Conservation (phyloP, 2,797 vertebrate genomes). For the Lates japonicus region DNA sequence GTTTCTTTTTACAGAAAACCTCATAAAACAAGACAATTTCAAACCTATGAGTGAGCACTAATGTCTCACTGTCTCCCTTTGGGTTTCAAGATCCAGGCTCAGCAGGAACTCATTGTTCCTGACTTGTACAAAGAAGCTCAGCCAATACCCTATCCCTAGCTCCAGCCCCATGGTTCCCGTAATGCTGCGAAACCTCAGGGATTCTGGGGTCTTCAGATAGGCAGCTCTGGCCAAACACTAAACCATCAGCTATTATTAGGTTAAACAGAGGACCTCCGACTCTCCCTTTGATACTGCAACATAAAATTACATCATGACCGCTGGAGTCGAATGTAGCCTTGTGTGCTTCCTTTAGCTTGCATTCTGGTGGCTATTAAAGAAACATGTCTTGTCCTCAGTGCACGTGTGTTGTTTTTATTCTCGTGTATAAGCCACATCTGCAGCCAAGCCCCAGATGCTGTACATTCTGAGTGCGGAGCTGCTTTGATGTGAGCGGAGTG, state of each 20-base stretch:
- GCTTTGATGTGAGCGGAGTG: conserved; percentile 71
- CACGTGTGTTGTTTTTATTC: conserved; percentile 49
- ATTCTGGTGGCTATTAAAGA: conserved; percentile 49
- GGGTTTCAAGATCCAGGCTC: conserved; percentile 51
- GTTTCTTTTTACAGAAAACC: conserved; percentile 12
- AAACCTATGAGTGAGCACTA: conserved; percentile 3
- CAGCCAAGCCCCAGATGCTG: conserved; percentile 56
- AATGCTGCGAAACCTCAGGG: conserved; percentile 50
- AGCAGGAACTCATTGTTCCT: conserved; percentile 73
- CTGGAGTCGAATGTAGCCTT: conserved; percentile 17
- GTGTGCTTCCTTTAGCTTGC: conserved; percentile 14
- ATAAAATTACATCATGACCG: conserved; percentile 38
- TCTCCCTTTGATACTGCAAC: conserved; percentile 40
- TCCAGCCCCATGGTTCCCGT: conserved; percentile 18
- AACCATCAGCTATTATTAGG: conserved; percentile 64
- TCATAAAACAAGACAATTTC: conserved; percentile 9
- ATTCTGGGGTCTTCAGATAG: conserved; percentile 52
- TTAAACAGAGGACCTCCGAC: conserved; percentile 49
- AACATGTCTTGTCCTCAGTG: conserved; percentile 44
- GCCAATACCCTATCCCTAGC: conserved; percentile 46
- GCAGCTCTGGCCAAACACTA: conserved; percentile 53
- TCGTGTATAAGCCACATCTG: conserved; percentile 59
- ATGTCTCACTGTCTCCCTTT: conserved; percentile 21
- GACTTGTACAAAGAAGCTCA: conserved; percentile 66
- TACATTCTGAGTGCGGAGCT: conserved; percentile 50